phyloP scores from a whole-genome alignment of 2,888 invertebrate species.

The Diabrotica balteata region DNA sequence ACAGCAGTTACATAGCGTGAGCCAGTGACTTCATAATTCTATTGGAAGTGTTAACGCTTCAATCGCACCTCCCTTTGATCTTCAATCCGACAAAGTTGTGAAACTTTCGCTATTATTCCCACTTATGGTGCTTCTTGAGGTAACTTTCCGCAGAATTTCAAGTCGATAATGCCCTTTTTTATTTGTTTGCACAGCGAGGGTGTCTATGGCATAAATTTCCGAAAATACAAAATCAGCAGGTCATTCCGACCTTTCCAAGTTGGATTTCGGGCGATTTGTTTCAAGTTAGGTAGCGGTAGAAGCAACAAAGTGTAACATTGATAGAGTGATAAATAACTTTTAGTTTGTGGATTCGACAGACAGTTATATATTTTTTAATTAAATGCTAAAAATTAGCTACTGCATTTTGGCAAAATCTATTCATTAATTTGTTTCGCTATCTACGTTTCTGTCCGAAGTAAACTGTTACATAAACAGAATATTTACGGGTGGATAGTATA shows the following conservation, averaged over 20 bases:
- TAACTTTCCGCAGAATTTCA: constrained; percentile 14
- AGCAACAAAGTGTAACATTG: no score
- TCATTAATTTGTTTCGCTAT: no score
- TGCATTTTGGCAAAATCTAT: no score
- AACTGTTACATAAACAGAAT: no score
- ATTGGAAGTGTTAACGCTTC: constrained; percentile 16
- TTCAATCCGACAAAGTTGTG: constrained; percentile 18
- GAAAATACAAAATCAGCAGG: constrained; percentile 1
- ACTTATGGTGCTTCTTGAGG: constrained; percentile 14
- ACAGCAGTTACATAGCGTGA: not conserved
- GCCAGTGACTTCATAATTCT: constrained; percentile 14
- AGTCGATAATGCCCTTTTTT: constrained; percentile 16
- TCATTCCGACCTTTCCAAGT: not conserved
- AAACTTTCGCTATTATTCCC: constrained; percentile 20
- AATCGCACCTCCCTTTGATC: constrained; percentile 13
- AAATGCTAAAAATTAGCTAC: no score
- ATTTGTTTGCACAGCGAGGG: constrained; percentile 8
- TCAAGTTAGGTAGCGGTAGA: no score
- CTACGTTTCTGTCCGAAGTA: no score
- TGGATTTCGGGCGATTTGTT: no score
- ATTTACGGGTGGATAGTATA: no score
- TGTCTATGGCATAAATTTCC: not conserved
- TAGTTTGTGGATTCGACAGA: no score
- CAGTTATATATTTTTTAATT: no score
- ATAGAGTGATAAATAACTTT: no score